Evolutionary conservation across 2,113 vertebrate species (phyloP).

Genomic region (Coptodon rendalli): DNA sequence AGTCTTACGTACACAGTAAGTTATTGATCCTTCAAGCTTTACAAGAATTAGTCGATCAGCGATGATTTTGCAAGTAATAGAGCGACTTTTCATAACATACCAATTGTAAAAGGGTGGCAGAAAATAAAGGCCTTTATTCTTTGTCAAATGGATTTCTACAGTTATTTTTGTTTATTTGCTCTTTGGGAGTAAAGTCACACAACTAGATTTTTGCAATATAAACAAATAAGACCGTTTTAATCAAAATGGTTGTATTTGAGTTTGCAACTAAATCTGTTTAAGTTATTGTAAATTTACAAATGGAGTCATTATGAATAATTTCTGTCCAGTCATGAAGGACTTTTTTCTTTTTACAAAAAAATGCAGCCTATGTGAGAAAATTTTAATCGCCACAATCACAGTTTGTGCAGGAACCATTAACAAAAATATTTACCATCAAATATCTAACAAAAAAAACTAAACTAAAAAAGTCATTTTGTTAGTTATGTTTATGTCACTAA

Average conservation of each 20-base stretch:
- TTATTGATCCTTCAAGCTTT: constrained; percentile 18
- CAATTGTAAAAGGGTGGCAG: constrained; percentile 29
- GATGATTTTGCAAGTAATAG: constrained; percentile 28
- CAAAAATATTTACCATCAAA: constrained; percentile 41
- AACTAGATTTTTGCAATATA: constrained; percentile 22
- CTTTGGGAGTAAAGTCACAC: constrained; percentile 13
- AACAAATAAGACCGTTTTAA: constrained; percentile 7
- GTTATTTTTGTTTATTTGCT: neutral
- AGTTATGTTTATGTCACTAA: constrained; percentile 29
- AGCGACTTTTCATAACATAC: neutral
- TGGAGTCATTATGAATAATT: constrained; percentile 23
- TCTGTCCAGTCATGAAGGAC: constrained; percentile 32
- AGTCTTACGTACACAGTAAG: constrained; percentile 67
- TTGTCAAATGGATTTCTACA: constrained; percentile 5
- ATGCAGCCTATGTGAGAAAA: constrained; percentile 46
- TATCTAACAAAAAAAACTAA: neutral
- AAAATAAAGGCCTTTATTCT: constrained; percentile 26
- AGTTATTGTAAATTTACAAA: constrained; percentile 32
- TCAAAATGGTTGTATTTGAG: constrained; percentile 20
- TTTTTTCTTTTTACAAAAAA: constrained; percentile 16
- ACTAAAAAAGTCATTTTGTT: constrained; percentile 27
- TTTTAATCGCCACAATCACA: constrained; percentile 58
- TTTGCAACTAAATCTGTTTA: constrained; percentile 11
- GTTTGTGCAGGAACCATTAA: constrained; percentile 37
- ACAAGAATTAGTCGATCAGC: constrained; percentile 20